phyloP scores from a whole-genome alignment of 2,113 vertebrate species.

The Psittacus erithacus region DNA sequence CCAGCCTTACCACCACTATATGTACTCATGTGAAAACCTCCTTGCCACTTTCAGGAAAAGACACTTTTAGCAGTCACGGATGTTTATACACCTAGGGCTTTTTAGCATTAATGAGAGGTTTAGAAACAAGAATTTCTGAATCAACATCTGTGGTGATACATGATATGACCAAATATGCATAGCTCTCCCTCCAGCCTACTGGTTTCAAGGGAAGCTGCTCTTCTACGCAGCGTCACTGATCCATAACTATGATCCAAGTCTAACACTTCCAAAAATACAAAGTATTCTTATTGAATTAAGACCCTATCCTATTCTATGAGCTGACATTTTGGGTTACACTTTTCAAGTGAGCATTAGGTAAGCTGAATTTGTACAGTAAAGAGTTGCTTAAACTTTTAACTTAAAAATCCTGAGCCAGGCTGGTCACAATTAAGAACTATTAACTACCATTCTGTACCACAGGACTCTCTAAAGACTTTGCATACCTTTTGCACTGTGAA shows the following conservation, averaged over 20 bases:
- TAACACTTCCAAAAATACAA: not conserved
- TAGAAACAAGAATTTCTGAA: not conserved
- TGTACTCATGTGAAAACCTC: not conserved
- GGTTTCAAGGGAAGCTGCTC: not conserved
- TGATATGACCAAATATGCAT: not conserved
- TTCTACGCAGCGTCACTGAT: not conserved
- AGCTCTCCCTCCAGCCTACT: not conserved
- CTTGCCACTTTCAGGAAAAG: not conserved
- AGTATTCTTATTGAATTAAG: not conserved
- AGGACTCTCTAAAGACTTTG: constrained; percentile 12
- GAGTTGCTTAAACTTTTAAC: not conserved
- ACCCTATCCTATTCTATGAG: not conserved
- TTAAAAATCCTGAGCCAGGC: not conserved
- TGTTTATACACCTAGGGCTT: not conserved
- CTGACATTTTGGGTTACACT: not conserved
- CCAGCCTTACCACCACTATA: not conserved
- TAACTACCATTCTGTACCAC: not conserved
- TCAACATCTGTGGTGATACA: not conserved
- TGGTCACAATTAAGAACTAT: not conserved
- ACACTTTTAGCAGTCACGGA: not conserved
- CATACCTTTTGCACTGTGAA: constrained; percentile 8
- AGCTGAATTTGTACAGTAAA: not conserved
- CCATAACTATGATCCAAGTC: not conserved
- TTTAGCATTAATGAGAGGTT: not conserved
- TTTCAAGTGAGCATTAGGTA: not conserved